These are phyloP conservation scores for Drosophila ficusphila DNA, from an alignment of 1,140 invertebrate genomes.

Conservation along the genomic window DNA sequence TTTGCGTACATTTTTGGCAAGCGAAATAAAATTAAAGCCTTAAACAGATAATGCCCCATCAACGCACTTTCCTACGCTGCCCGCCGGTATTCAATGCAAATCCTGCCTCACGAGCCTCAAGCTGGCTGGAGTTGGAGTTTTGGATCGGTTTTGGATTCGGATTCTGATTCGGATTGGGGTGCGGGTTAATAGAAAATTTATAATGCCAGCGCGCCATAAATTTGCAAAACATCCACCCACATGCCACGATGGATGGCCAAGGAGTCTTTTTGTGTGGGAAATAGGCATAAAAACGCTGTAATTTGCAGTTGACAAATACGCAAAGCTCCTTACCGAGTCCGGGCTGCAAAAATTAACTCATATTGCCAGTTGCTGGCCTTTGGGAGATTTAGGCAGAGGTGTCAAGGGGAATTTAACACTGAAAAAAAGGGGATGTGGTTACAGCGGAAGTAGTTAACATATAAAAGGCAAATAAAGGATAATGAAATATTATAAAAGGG, in stretches of 20 bases:
- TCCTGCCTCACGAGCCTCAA: constrained; percentile 48
- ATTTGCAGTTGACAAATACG: constrained; percentile 83
- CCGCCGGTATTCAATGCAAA: constrained; percentile 73
- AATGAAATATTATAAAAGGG: no score
- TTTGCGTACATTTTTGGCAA: constrained; percentile 79
- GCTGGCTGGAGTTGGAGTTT: no score
- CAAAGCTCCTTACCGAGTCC: constrained; percentile 54
- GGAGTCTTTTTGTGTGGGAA: constrained; percentile 65
- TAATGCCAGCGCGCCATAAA: constrained; percentile 75
- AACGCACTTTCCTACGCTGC: constrained; percentile 30
- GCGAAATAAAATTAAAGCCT: constrained; percentile 78
- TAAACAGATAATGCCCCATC: constrained; percentile 80
- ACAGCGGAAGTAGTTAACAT: no score
- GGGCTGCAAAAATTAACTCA: constrained; percentile 72
- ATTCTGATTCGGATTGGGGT: not conserved
- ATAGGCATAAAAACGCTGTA: constrained; percentile 66
- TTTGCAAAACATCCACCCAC: constrained; percentile 66
- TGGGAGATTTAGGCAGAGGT: not conserved
- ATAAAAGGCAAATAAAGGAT: not conserved
- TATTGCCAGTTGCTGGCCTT: constrained; percentile 49
- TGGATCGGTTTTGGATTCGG: no score
- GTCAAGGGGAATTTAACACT: not conserved
- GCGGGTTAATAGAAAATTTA: constrained; percentile 81
- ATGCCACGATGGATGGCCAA: constrained; percentile 20
- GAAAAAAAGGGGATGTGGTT: no score